Evolutionary conservation across 2,113 vertebrate genomes (phyloP).

Genomic region (Siniperca chuatsi): DNA sequence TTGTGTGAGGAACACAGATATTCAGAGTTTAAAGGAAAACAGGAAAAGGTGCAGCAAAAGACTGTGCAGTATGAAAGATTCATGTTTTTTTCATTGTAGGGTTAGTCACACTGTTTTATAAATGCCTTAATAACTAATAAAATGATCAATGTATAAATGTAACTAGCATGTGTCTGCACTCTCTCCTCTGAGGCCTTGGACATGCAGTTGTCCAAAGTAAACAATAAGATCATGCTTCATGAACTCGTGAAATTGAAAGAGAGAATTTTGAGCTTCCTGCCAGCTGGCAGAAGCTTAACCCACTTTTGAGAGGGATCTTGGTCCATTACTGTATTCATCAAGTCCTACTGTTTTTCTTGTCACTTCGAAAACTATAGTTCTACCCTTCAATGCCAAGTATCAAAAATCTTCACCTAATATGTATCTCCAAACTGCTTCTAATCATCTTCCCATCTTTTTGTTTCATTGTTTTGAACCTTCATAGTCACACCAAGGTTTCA

Average conservation of each 20-base stretch:
- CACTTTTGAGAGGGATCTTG: neutral
- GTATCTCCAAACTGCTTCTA: neutral
- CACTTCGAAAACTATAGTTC: neutral
- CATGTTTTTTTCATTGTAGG: neutral
- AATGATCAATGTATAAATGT: neutral
- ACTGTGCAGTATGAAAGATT: neutral
- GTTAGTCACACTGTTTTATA: neutral
- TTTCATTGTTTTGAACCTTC: neutral
- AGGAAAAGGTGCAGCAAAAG: neutral
- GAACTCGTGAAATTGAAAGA: neutral
- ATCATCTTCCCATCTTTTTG: conserved; percentile 14
- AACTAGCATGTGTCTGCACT: neutral
- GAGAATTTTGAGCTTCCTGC: conserved; percentile 2
- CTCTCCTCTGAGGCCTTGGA: neutral
- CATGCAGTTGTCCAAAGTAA: conserved; percentile 1
- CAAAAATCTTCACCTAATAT: neutral
- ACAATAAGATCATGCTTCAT: conserved; percentile 22
- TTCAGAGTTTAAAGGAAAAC: neutral
- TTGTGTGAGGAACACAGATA: neutral
- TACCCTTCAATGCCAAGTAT: neutral
- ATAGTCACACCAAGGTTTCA: neutral
- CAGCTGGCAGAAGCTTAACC: neutral
- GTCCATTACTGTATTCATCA: conserved; percentile 2
- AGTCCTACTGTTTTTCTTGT: conserved; percentile 26
- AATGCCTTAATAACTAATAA: neutral